Evolutionary conservation across 1,140 invertebrate species (phyloP).

Genomic region (Brachionus angularis): DNA sequence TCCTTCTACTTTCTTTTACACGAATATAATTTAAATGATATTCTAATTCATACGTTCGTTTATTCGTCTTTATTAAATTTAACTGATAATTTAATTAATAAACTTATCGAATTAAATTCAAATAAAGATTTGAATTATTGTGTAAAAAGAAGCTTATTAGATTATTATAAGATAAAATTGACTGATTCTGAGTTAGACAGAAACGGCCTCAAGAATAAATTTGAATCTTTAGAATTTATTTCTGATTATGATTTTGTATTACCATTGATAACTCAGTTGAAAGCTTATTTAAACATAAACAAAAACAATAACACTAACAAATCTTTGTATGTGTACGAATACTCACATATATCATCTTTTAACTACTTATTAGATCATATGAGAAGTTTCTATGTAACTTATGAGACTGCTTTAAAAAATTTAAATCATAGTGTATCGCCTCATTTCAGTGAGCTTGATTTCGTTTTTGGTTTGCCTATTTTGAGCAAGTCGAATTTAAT

Average conservation of each 20-base stretch:
- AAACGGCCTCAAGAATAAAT: not conserved
- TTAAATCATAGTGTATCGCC: not conserved
- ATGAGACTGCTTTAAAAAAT: not conserved
- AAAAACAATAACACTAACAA: not conserved
- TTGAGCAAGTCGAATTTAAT: conserved; percentile 14
- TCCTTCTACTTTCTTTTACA: conserved; percentile 37
- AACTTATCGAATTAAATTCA: not conserved
- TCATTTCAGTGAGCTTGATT: conserved; percentile 43
- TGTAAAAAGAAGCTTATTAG: not conserved
- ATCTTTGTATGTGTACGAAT: conserved; percentile 1
- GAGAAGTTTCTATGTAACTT: conserved; percentile 4
- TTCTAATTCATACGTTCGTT: conserved; percentile 6
- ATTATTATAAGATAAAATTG: conserved; percentile 12
- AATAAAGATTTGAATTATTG: not conserved
- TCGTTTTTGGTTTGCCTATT: conserved; percentile 33
- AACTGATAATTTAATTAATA: conserved; percentile 25
- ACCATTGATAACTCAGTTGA: conserved; percentile 21
- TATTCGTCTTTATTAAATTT: not conserved
- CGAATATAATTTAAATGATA: conserved; percentile 17
- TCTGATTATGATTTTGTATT: conserved; percentile 37
- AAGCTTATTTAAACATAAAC: not conserved
- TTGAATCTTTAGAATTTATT: conserved; percentile 26
- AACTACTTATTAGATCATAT: conserved; percentile 37
- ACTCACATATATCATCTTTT: conserved; percentile 20
- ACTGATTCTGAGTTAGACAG: not conserved